Evolutionary conservation across 2,797 vertebrate genomes (phyloP).

Genomic region (Oryzias dopingdopingensis): DNA sequence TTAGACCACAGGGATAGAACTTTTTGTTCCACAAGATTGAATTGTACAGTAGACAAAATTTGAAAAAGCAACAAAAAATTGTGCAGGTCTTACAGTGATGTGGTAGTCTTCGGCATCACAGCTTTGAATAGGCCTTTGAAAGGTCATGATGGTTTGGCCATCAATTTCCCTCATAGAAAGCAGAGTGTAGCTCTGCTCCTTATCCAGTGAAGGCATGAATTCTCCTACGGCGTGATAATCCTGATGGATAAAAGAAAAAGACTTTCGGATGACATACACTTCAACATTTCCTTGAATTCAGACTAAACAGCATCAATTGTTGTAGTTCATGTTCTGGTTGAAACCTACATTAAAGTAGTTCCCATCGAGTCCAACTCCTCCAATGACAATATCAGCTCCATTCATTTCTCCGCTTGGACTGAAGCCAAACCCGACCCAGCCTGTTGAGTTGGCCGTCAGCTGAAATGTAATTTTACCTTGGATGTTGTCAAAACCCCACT

Average conservation of each 20-base stretch:
- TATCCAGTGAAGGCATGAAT: conserved; percentile 63
- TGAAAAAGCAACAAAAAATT: too few relatives aligned
- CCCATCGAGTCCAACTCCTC: conserved; percentile 65
- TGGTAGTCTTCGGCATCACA: conserved; percentile 75
- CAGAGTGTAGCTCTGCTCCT: conserved; percentile 77
- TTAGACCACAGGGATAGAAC: too few relatives aligned
- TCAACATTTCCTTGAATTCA: background rate
- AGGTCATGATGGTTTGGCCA: conserved; percentile 73
- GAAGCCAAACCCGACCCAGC: conserved; percentile 81
- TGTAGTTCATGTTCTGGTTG: background rate
- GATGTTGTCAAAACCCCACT: conserved; percentile 74
- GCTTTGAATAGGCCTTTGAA: conserved; percentile 63
- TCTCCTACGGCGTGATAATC: conserved; percentile 71
- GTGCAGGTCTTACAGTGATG: conserved; percentile 71
- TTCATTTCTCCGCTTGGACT: conserved; percentile 66
- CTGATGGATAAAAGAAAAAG: conserved; percentile 49
- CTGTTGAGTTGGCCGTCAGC: conserved; percentile 70
- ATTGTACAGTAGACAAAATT: too few relatives aligned
- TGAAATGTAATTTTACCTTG: conserved; percentile 72
- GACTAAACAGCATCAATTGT: background rate
- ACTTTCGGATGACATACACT: background rate
- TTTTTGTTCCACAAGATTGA: too few relatives aligned
- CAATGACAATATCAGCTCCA: conserved; percentile 77
- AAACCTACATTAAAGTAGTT: conserved; percentile 79
- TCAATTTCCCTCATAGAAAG: conserved; percentile 68